These are phyloP conservation scores for Antitype chi DNA, from an alignment of 2,888 invertebrate species.

Conservation along the genomic window DNA sequence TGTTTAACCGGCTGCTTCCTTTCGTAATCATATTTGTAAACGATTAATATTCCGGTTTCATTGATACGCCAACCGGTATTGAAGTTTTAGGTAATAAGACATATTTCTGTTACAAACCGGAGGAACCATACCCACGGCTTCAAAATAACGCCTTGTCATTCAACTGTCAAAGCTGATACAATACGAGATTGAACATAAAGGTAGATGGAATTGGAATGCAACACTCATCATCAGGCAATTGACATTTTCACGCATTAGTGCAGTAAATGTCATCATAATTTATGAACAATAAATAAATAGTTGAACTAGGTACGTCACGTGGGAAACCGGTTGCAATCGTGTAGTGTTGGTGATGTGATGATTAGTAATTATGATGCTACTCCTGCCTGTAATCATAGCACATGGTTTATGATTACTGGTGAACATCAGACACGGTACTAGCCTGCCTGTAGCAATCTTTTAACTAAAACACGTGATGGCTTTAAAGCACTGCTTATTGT, in stretches of 20 bases:
- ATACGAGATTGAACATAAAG: background rate
- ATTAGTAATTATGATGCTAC: slow-evolving; percentile 22
- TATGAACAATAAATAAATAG: slow-evolving; percentile 8
- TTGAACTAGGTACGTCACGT: slow-evolving; percentile 41
- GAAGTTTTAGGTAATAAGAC: slow-evolving; percentile 56
- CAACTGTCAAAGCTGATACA: background rate
- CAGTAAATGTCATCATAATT: slow-evolving; percentile 22
- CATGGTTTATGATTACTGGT: slow-evolving; percentile 18
- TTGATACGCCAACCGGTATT: slow-evolving; percentile 63
- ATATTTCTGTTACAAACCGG: slow-evolving; percentile 52
- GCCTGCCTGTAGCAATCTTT: slow-evolving; percentile 1
- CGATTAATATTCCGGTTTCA: slow-evolving; percentile 72
- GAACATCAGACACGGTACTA: background rate
- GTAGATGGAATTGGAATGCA: slow-evolving; percentile 14
- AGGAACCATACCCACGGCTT: slow-evolving; percentile 31
- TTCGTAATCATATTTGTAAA: slow-evolving; percentile 67
- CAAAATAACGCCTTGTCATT: slow-evolving; percentile 25
- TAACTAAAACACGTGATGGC: slow-evolving; percentile 2
- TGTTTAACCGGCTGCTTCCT: slow-evolving; percentile 65
- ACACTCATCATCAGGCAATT: slow-evolving; percentile 19
- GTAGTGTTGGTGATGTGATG: slow-evolving; percentile 21
- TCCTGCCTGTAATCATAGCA: slow-evolving; percentile 18
- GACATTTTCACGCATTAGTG: slow-evolving; percentile 9
- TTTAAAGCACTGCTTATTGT: slow-evolving; percentile 16
- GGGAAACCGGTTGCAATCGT: slow-evolving; percentile 22